Conservation (phyloP, 2,797 vertebrate genomes). For the Hypotaenidia philippensis region DNA sequence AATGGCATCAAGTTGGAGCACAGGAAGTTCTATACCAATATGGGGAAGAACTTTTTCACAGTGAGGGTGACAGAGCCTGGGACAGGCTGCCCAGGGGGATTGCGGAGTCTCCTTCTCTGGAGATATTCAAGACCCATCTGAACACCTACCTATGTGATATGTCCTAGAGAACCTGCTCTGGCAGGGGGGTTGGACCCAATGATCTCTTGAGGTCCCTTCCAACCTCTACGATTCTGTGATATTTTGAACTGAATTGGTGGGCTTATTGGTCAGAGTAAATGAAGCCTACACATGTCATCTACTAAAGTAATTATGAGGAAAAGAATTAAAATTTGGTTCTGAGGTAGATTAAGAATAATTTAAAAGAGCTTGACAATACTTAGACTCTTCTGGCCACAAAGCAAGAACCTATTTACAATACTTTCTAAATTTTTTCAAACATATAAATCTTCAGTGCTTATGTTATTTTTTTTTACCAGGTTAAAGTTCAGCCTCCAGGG, state of each 20-base stretch:
- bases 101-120: too few relatives aligned
- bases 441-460: neutral
- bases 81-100: too few relatives aligned
- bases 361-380: neutral
- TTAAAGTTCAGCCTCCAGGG: neutral
- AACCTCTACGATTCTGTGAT: too few relatives aligned
- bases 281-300: neutral
- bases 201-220: too few relatives aligned
- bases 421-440: neutral
- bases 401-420: neutral
- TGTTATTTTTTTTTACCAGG: neutral
- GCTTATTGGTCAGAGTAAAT: neutral
- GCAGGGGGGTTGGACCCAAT: too few relatives aligned
- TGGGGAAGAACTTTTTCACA: too few relatives aligned
- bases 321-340: neutral
- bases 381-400: neutral
- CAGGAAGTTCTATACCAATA: too few relatives aligned
- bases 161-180: too few relatives aligned
- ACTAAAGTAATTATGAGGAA: neutral
- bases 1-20: too few relatives aligned
- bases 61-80: too few relatives aligned
- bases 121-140: too few relatives aligned
- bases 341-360: neutral
- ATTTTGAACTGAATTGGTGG: neutral
- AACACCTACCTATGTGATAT: too few relatives aligned